Conservation (phyloP, 2,888 invertebrate species). For the Leucophenga maculata region DNA sequence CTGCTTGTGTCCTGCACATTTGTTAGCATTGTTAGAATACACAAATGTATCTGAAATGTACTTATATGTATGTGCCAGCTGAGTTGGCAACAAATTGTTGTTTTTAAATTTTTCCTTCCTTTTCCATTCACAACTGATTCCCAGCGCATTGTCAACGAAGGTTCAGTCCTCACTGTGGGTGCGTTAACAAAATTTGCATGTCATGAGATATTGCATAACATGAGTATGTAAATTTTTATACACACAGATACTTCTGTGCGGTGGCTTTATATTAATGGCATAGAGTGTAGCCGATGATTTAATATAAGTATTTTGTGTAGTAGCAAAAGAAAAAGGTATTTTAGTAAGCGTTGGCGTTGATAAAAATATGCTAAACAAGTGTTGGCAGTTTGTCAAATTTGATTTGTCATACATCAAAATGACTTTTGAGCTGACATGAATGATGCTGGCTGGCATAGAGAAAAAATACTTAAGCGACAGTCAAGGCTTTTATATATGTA, state of each 20-base stretch:
- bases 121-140: constrained; percentile 10
- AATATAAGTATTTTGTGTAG: constrained; percentile 36
- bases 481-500: no score
- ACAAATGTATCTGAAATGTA: not conserved
- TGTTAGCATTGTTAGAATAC: not conserved
- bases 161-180: not conserved
- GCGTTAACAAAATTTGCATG: constrained; percentile 48
- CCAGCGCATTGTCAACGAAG: not conserved
- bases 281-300: constrained; percentile 59
- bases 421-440: constrained; percentile 60
- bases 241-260: not conserved
- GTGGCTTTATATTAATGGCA: constrained; percentile 47
- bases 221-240: constrained; percentile 60
- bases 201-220: constrained; percentile 55
- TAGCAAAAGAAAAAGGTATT: not conserved
- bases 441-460: constrained; percentile 18
- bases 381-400: constrained; percentile 66
- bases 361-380: constrained; percentile 63
- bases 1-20: no score
- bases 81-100: not conserved
- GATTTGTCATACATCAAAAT: constrained; percentile 65
- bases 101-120: not conserved
- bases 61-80: not conserved
- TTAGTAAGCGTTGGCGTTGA: constrained; percentile 37
- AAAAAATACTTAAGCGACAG: not conserved